Evolutionary conservation across 2,797 vertebrate species (phyloP).

Genomic region (Huso huso): DNA sequence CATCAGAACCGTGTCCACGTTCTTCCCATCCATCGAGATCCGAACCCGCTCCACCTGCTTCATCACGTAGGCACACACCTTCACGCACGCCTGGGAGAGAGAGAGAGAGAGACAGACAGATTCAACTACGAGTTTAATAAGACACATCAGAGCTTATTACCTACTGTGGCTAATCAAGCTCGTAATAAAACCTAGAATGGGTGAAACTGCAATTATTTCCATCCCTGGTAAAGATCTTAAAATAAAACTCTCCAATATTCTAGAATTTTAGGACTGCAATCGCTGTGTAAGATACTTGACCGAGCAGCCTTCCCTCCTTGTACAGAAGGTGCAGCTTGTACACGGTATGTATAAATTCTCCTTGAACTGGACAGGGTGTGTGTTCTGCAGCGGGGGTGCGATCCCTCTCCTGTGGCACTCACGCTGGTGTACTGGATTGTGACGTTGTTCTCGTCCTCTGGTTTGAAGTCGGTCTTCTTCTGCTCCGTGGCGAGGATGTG

Average conservation of each 20-base stretch:
- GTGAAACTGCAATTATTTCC: no score
- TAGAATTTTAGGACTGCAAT: no score
- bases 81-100: conserved; percentile 78
- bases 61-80: conserved; percentile 88
- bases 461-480: conserved; percentile 97
- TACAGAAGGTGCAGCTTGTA: neutral
- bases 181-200: no score
- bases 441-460: conserved; percentile 96
- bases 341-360: neutral
- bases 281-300: no score
- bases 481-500: conserved; percentile 90
- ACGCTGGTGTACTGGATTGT: conserved; percentile 95
- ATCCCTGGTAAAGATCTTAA: no score
- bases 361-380: neutral
- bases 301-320: no score
- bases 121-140: no score
- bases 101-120: neutral
- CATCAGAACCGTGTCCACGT: conserved; percentile 92
- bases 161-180: no score
- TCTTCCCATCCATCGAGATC: conserved; percentile 96
- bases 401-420: conserved; percentile 36
- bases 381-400: neutral
- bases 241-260: no score
- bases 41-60: conserved; percentile 93
- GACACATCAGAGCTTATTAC: no score